These are phyloP conservation scores for Falco berigora DNA, from an alignment of 2,797 vertebrate genomes.

Conservation along the genomic window DNA sequence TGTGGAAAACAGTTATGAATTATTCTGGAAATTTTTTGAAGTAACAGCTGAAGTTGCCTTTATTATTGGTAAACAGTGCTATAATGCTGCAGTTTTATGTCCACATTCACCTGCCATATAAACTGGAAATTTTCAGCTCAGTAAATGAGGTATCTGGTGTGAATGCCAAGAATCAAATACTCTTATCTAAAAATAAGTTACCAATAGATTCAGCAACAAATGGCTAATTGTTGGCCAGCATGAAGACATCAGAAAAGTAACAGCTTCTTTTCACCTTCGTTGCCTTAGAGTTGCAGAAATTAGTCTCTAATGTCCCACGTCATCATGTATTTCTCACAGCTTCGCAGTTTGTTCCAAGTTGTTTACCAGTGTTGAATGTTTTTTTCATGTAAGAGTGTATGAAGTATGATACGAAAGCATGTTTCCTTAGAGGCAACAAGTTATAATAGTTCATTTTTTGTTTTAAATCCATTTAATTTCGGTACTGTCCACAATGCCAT, in stretches of 20 bases:
- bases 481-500: not conserved
- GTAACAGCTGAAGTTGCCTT: not conserved
- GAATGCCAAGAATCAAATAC: not conserved
- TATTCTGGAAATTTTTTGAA: not conserved
- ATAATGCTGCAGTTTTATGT: not conserved
- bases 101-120: not conserved
- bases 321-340: not conserved
- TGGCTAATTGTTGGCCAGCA: not conserved
- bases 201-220: not conserved
- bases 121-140: not conserved
- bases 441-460: not conserved
- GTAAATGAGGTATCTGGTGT: not conserved
- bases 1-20: not conserved
- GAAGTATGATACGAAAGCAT: not conserved
- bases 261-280: not conserved
- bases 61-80: not conserved
- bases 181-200: not conserved
- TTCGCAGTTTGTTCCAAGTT: not conserved
- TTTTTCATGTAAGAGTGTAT: not conserved
- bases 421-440: not conserved
- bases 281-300: not conserved
- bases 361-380: not conserved
- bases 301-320: not conserved
- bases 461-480: not conserved
- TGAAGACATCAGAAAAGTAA: not conserved